A percentile compares a stretch with the other conserved stretches of the same genome.
These are phyloP conservation scores for Merops nubicus DNA, from an alignment of 2,113 vertebrate species.

Conservation along the genomic window DNA sequence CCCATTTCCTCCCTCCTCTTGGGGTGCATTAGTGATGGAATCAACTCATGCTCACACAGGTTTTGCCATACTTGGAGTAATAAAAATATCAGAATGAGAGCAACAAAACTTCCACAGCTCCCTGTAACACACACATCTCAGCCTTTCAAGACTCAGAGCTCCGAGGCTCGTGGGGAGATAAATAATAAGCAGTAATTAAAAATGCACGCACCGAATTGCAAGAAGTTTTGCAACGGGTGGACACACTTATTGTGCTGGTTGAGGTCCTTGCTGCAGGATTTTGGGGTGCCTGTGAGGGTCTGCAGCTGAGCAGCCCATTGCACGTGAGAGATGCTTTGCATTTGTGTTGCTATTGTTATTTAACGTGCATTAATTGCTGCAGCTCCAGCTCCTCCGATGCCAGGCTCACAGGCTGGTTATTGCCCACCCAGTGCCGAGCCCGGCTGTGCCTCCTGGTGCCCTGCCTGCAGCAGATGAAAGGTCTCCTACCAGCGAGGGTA, in stretches of 20 bases:
- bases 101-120: not conserved
- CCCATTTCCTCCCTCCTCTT: not conserved
- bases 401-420: not conserved
- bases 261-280: not conserved
- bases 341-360: not conserved
- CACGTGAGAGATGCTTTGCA: not conserved
- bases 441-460: accelerated
- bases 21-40: not conserved
- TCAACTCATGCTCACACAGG: accelerated
- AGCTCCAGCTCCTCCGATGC: not conserved
- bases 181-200: constrained; percentile 59
- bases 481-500: not conserved
- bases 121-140: not conserved
- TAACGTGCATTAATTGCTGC: not conserved
- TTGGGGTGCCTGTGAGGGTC: not conserved
- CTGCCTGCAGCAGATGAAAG: not conserved
- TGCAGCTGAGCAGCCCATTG: not conserved
- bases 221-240: constrained; percentile 5
- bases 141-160: constrained; percentile 3
- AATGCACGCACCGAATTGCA: not conserved
- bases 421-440: not conserved
- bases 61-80: not conserved
- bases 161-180: not conserved
- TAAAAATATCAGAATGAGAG: not conserved
- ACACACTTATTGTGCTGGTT: accelerated